These are phyloP conservation scores for Caenorhabditis virilis DNA, from an alignment of 2,888 invertebrate species.

Conservation along the genomic window DNA sequence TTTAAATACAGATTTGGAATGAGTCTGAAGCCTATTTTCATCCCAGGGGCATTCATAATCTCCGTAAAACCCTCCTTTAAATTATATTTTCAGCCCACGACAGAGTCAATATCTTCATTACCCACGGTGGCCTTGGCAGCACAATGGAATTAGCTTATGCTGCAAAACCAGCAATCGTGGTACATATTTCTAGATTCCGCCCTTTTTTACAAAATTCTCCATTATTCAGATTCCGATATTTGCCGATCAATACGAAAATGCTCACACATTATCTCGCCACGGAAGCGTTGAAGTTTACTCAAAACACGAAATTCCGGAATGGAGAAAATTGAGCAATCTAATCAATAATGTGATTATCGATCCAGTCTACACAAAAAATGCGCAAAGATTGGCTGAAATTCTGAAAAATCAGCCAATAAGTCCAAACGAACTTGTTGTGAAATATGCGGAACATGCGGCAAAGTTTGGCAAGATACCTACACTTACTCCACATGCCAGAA, in stretches of 20 bases:
- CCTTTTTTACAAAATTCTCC: slow-evolving; percentile 16
- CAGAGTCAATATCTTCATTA: slow-evolving; percentile 21
- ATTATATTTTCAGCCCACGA: slow-evolving; percentile 13
- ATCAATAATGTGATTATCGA: slow-evolving; percentile 8
- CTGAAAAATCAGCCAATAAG: slow-evolving; percentile 14
- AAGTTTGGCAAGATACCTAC: background rate
- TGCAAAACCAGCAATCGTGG: slow-evolving; percentile 27
- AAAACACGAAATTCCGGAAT: slow-evolving; percentile 17
- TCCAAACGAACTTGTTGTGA: slow-evolving; percentile 12
- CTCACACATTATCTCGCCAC: slow-evolving; percentile 14
- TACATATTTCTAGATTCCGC: slow-evolving; percentile 22
- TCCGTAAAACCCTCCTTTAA: no score
- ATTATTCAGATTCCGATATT: slow-evolving; percentile 27
- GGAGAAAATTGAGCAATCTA: slow-evolving; percentile 5
- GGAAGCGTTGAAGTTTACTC: slow-evolving; percentile 11
- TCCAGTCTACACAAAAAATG: slow-evolving; percentile 8
- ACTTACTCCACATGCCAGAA: background rate
- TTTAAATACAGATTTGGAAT: no score
- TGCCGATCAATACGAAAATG: slow-evolving; percentile 24
- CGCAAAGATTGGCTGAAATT: slow-evolving; percentile 9
- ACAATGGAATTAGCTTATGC: slow-evolving; percentile 20
- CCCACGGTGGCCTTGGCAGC: slow-evolving; percentile 24
- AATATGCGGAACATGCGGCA: slow-evolving; percentile 20
- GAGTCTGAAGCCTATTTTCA: no score
- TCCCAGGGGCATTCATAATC: no score